Evolutionary conservation across 2,888 invertebrate species (phyloP), one percentile per base, ranked within the genome.

Genomic region (Epinotia brunnichana): DNA sequence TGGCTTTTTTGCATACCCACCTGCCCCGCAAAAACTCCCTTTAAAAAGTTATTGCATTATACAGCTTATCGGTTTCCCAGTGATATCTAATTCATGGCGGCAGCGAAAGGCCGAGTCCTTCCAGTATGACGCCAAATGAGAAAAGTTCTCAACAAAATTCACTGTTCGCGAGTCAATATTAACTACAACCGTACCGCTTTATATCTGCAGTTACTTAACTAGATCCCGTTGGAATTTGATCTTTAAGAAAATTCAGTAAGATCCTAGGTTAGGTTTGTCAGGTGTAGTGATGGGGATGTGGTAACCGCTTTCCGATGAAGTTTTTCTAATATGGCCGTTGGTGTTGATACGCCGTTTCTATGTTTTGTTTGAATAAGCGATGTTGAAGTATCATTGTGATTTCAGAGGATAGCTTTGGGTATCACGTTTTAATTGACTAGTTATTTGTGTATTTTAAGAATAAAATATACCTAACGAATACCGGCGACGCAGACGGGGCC

Each of bases 131-230:
- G 89, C 88, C 81, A 91, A 92, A 92, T 92, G 92, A 92, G 92
- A 91, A 92, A 92, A 92, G 92, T 92, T 92, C 85, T 79, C 83
- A 88, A 88, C 88, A 87, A 89, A 90, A 88, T 86, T 83, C 84
- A 83, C 81, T 87, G 89, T 88, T 89, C 88, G 88, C 89, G 90
- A 91, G 92, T 91, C 92, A 91, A 92, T 91, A 91, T 90, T 89
- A 90, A 90, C 89, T 89, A 89, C 88, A 87, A 87, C 86, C 82
- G 79, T 76, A 76, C 87, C 77, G 82, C 78, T 70, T 83, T 86
- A 80, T 76, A 72, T 77, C 60, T 78, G 70, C 73, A 73, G 29
- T 35, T 74, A 17, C 67, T 63, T 70, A 75, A 76, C 35, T 70
- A 51, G 39, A 68, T 64, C 15, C 5, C 4, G 15, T 39, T 59